phyloP scores from a whole-genome alignment of 2,113 vertebrate genomes.

The Trogon melanurus region DNA sequence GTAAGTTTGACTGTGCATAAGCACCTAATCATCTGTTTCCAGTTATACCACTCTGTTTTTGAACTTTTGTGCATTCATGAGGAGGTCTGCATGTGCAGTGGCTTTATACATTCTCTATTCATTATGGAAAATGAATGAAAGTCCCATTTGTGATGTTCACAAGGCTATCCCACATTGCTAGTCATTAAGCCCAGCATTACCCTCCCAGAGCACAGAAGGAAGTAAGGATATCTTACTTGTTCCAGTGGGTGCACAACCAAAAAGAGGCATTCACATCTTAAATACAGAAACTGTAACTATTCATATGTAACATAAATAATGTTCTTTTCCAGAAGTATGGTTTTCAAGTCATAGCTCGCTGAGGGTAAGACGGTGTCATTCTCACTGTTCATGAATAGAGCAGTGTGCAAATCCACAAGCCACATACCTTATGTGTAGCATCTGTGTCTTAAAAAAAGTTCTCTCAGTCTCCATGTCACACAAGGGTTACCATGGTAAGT shows the following conservation, averaged over 20 bases:
- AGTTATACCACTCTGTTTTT: neutral
- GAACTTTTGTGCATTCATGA: neutral
- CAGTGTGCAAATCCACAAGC: slow-evolving; percentile 45
- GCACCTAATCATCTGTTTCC: slow-evolving; percentile 4
- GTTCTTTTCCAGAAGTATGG: slow-evolving; percentile 49
- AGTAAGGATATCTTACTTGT: neutral
- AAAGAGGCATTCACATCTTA: slow-evolving; percentile 49
- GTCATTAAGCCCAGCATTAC: neutral
- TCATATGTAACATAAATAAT: slow-evolving; percentile 65
- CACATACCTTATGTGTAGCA: slow-evolving; percentile 34
- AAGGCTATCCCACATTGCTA: slow-evolving; percentile 6
- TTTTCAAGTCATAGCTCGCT: slow-evolving; percentile 44
- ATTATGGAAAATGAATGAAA: slow-evolving; percentile 45
- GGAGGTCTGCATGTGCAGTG: neutral
- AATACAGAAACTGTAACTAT: slow-evolving; percentile 42
- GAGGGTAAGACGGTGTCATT: slow-evolving; percentile 41
- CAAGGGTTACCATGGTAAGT: neutral
- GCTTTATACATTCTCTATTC: slow-evolving; percentile 23
- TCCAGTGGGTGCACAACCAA: slow-evolving; percentile 26
- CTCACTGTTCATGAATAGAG: slow-evolving; percentile 54
- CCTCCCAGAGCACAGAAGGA: neutral
- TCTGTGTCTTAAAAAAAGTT: slow-evolving; percentile 41
- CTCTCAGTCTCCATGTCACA: neutral
- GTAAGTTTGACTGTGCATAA: neutral
- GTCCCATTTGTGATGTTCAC: slow-evolving; percentile 43